Percentiles rank a stretch among this genome's conserved stretches.
Conservation (phyloP, 2,113 vertebrate genomes). For the Alectura lathami region DNA sequence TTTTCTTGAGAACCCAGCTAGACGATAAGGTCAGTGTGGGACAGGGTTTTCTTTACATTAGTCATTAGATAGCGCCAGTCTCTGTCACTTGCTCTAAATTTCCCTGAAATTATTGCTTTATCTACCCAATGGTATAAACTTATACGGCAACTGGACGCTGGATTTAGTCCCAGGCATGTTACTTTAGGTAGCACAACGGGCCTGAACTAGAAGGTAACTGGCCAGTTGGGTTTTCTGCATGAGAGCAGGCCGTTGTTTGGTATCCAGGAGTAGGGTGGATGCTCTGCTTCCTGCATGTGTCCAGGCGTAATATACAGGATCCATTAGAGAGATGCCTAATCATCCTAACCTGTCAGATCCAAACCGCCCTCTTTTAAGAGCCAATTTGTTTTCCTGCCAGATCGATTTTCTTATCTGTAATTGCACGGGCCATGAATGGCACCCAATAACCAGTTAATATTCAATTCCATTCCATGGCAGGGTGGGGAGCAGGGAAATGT, state of each 20-base stretch:
- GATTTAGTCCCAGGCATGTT: background rate
- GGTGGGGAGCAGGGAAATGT: conserved; percentile 63
- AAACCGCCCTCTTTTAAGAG: conserved; percentile 72
- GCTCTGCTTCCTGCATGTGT: background rate
- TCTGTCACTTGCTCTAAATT: background rate
- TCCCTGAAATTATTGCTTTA: background rate
- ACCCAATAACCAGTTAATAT: conserved; percentile 74
- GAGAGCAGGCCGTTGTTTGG: background rate
- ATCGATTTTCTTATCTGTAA: conserved; percentile 76
- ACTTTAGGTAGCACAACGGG: background rate
- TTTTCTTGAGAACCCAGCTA: background rate
- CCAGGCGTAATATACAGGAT: conserved; percentile 38
- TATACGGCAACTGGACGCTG: background rate
- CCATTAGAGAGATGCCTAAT: conserved; percentile 68
- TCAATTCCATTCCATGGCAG: conserved; percentile 61
- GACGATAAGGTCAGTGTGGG: accelerated
- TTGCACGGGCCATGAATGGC: conserved; percentile 58
- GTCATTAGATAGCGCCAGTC: background rate
- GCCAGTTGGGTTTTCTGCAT: background rate
- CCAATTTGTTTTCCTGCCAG: conserved; percentile 76
- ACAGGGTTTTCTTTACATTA: background rate
- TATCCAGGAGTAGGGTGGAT: background rate
- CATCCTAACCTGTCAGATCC: conserved; percentile 72
- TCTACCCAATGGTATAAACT: background rate
- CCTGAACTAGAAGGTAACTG: background rate